phyloP scores from a whole-genome alignment of 2,113 vertebrate species.

The Danio rerio region GRCz12tu NC_133183.1:7549001-7549500 shows the following conservation, averaged over 20 bases:
- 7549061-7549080: too few species aligned
- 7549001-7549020: too few species aligned
- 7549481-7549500: slow-evolving; percentile 20
- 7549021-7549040: too few species aligned
- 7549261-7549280: not conserved
- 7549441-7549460: slow-evolving; percentile 11
- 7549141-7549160: too few species aligned
- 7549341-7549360: not conserved
- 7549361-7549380: not conserved
- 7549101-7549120: too few species aligned
- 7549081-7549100: too few species aligned
- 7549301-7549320: not conserved
- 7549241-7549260: not conserved
- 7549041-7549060: too few species aligned
- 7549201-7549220: too few species aligned
- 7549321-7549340: slow-evolving; percentile 11
- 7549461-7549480: slow-evolving; percentile 5
- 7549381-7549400: slow-evolving; percentile 10
- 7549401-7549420: slow-evolving; percentile 30
- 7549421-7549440: not conserved
- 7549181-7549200: too few species aligned
- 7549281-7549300: not conserved
- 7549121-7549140: too few species aligned
- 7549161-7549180: too few species aligned
- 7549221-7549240: too few species aligned